Evolutionary conservation across 53 echinoderm and acorn worm genomes (phyloP).

Genomic region (Antedon mediterranea): DNA sequence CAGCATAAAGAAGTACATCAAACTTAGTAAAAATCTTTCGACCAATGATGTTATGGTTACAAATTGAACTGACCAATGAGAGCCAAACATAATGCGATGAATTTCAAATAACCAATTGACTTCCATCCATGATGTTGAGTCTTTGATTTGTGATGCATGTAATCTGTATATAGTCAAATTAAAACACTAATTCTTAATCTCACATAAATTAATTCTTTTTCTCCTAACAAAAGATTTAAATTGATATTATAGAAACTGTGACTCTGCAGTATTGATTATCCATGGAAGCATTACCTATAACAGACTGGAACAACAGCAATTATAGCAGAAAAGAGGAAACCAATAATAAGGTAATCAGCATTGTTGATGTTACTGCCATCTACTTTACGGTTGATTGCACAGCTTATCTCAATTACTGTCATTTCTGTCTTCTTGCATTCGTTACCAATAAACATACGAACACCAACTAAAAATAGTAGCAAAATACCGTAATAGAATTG

Average conservation of each 20-base stretch:
- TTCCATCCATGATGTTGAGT: background rate
- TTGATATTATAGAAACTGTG: too few relatives aligned
- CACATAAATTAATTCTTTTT: too few relatives aligned
- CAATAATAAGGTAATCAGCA: constrained; percentile 66
- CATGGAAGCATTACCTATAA: constrained; percentile 63
- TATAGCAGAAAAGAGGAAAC: constrained; percentile 46
- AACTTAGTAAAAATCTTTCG: constrained; percentile 57
- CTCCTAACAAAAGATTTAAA: too few relatives aligned
- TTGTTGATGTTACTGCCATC: constrained; percentile 46
- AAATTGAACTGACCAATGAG: constrained; percentile 25
- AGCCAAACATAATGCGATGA: background rate
- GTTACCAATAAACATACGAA: constrained; percentile 83
- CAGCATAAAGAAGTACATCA: constrained; percentile 76
- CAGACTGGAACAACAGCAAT: constrained; percentile 64
- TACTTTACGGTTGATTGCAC: constrained; percentile 77
- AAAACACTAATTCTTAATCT: too few relatives aligned
- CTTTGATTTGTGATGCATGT: background rate
- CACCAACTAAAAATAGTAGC: constrained; percentile 40
- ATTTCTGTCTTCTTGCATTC: constrained; percentile 96
- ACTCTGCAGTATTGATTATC: background rate
- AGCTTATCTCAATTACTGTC: constrained; percentile 89
- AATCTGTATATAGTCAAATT: background rate
- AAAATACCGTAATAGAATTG: background rate
- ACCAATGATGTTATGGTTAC: constrained; percentile 24
- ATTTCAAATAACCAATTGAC: background rate